Evolutionary conservation across 2,113 vertebrate genomes (phyloP), one percentile per base, ranked within the genome.

Genomic region (Indri indri): DNA sequence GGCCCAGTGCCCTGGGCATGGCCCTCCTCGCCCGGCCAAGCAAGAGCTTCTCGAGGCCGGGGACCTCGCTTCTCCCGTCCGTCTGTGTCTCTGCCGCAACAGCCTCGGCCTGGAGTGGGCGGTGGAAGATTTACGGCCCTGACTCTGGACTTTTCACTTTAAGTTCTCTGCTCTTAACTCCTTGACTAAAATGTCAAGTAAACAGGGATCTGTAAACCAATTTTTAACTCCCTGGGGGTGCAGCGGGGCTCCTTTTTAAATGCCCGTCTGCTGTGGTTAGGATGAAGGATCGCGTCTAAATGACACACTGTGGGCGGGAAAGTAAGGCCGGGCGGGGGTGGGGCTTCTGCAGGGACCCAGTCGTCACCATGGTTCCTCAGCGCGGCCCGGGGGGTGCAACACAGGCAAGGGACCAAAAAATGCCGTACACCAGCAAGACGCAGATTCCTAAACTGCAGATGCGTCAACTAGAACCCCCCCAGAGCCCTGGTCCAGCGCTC

Each of bases 151-250:
- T 57, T 30, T 42, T 95, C 22, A 25, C 59, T 74, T 59, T 25
- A 71, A 61, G 37, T 25, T 86, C 80, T 93, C 42, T 63, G 91
- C 59, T 93, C 80, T 68, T 37, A 13, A 54, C 30, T 57, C 37
- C 5, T 71, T 90, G 50, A 63, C 93, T 87, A 66, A 96, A 95
- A 93, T 82, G 96, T 90, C 93, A 81, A 85, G 79, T 71, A 73
- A 90, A 82, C 74, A 87, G 61, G 34, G 47, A 71, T 45, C 32
- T 70, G 22, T 76, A 71, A 90, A 54, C 23, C 59, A 45, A 37
- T 13, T 77, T 57, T 66, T 18, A 27, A 37, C 45, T 65, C 73
- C n/a, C 50, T 70, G 22, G 10, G 37, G 63, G 13, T 37, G 61
- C 66, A 17, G 14, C 52, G 42, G 40, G 34, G 54, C 23, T 63